Conservation (phyloP, 2,797 vertebrate species). For the Aulostomus chinensis region DNA sequence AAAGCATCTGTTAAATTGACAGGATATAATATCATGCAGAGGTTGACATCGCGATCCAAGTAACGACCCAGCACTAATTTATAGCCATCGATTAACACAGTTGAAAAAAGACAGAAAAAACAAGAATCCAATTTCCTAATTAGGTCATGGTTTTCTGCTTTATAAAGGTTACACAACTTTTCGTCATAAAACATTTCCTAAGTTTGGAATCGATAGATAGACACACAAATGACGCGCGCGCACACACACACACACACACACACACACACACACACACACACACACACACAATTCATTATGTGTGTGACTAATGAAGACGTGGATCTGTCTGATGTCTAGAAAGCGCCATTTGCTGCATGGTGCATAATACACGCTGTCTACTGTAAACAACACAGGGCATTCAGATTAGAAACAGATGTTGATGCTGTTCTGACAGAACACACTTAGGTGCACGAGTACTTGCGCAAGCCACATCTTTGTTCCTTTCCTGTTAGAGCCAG, state of each 20-base stretch:
- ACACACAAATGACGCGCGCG: neutral
- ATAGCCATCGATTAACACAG: no score
- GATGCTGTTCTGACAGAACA: conserved; percentile 64
- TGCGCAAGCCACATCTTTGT: conserved; percentile 25
- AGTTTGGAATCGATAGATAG: neutral
- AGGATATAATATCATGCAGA: no score
- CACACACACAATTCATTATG: conserved; percentile 1
- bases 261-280: conserved; percentile 1
- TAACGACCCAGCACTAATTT: no score
- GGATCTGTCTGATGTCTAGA: conserved; percentile 44
- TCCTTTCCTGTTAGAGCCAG: conserved; percentile 55
- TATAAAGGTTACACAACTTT: conserved; percentile 2
- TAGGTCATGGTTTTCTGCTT: no score
- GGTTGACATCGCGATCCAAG: no score
- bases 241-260: conserved; percentile 1
- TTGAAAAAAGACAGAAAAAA: conserved; percentile 18
- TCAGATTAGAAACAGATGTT: conserved; percentile 78
- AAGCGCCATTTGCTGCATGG: conserved; percentile 27
- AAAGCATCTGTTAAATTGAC: no score
- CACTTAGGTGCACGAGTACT: conserved; percentile 39
- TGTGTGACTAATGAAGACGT: conserved; percentile 20
- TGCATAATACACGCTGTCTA: conserved; percentile 46
- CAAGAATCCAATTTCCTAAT: no score
- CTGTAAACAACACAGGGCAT: conserved; percentile 65
- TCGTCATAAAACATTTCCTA: conserved; percentile 10